phyloP scores from a whole-genome alignment of 2,113 vertebrate genomes.

The Zapus hudsonius region DNA sequence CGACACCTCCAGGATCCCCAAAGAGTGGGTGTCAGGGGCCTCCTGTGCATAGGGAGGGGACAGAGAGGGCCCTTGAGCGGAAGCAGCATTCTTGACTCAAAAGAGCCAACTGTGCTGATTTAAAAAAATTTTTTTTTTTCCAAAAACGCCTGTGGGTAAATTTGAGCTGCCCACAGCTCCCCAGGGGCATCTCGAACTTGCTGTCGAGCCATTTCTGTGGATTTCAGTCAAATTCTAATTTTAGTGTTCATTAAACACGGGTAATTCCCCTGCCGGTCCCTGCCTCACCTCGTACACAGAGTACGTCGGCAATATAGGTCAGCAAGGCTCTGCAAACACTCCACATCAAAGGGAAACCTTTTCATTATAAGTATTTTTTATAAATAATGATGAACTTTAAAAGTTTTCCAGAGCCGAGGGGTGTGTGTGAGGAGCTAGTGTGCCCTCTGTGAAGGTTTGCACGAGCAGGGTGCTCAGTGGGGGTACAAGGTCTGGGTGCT shows the following conservation, averaged over 20 bases:
- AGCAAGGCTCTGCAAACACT: conserved; percentile 83
- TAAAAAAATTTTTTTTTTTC: conserved; percentile 81
- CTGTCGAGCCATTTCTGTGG: conserved; percentile 91
- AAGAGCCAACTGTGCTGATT: conserved; percentile 88
- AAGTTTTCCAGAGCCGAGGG: conserved; percentile 78
- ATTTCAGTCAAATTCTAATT: conserved; percentile 94
- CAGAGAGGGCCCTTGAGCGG: conserved; percentile 73
- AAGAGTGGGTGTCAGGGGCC: conserved; percentile 60
- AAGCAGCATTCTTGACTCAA: conserved; percentile 82
- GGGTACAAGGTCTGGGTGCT: rapidly evolving
- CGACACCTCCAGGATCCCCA: too few species aligned
- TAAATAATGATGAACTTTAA: conserved; percentile 88
- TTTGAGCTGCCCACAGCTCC: conserved; percentile 92
- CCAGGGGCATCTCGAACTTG: conserved; percentile 90
- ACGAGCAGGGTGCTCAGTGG: background rate
- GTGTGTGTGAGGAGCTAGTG: background rate
- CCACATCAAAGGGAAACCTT: conserved; percentile 87
- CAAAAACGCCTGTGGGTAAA: conserved; percentile 91
- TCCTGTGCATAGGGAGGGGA: background rate
- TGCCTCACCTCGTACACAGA: conserved; percentile 87
- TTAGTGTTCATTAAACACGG: conserved; percentile 93
- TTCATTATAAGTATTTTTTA: conserved; percentile 86
- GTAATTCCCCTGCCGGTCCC: conserved; percentile 89
- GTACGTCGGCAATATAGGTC: conserved; percentile 89
- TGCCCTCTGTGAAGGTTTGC: background rate